Conservation (phyloP, 1,140 invertebrate genomes). For the Drosophila sproati region DNA sequence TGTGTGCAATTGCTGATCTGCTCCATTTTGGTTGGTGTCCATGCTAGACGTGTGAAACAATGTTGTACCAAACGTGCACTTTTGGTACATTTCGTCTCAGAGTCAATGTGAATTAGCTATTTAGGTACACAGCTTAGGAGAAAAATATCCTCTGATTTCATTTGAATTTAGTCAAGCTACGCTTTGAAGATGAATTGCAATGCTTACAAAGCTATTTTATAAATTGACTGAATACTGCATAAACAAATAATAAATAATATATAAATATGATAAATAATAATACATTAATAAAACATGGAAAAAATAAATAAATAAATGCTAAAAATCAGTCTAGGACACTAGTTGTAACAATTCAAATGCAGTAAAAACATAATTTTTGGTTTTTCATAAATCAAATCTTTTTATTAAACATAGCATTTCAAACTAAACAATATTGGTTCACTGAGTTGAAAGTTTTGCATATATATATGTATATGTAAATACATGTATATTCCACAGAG, state of each 20-base stretch:
- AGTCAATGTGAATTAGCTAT: not conserved
- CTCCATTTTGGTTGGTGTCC: conserved; percentile 23
- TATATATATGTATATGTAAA: not conserved
- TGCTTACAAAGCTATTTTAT: too few species aligned
- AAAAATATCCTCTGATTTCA: too few species aligned
- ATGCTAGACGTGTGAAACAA: conserved; percentile 3
- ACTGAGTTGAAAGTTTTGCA: conserved; percentile 48
- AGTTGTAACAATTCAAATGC: too few species aligned
- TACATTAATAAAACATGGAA: too few species aligned
- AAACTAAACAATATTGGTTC: conserved; percentile 39
- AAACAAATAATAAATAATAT: too few species aligned
- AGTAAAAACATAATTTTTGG: not conserved
- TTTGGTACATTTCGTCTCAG: conserved; percentile 4
- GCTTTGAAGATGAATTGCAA: too few species aligned
- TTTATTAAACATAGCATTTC: conserved; percentile 4
- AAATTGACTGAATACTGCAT: too few species aligned
- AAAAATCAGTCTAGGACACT: too few species aligned
- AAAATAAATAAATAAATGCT: too few species aligned
- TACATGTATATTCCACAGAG: conserved; percentile 21
- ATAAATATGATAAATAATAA: too few species aligned
- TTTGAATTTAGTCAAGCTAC: too few species aligned
- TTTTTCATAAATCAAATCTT: not conserved
- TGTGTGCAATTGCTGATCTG: conserved; percentile 18
- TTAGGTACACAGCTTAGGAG: too few species aligned
- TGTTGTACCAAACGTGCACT: conserved; percentile 9